Evolutionary conservation across 2,888 invertebrate genomes (phyloP), one percentile per base, ranked within the genome.

Genomic region (Rhimphoctona megacephalus): DNA sequence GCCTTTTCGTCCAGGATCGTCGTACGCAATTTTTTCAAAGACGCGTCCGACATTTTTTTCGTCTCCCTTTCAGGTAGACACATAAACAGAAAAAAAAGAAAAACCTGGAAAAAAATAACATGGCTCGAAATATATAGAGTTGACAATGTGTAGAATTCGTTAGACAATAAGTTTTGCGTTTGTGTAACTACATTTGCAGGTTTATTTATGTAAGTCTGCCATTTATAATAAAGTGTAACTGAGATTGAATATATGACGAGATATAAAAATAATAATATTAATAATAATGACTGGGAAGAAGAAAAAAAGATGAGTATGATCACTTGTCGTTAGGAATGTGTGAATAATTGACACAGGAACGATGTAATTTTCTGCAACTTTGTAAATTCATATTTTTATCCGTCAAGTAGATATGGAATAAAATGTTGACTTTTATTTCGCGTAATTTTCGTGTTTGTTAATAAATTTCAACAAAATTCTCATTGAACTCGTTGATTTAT

Each of bases 161-260:
- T 94, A 94, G 93, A 90, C 89, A 85, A 87, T 94, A 94, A 94
- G 94, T 91, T 93, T 91, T 92, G 91, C 92, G 92, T 93, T 92
- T 91, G 91, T 93, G 92, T 93, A 92, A 90, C 87, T 88, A 90
- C 80, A 89, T 90, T 90, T 91, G 91, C 91, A 92, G 91, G 90
- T 91, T 92, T 91, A 91, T 91, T 92, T 90, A 92, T 94, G 93
- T 93, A 93, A 94, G 90, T 93, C 93, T 92, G 91, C 91, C 93
- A 92, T 92, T 93, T 93, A 89, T 92, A 94, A 94, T 93, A 94
- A 94, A 94, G 91, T 91, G 89, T 92, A 92, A 91, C 54, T 92
- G 89, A 91, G 88, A 90, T 88, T 87, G 70, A 57, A 57, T 86
- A 83, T 82, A 85, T 64, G 54, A 77, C 36, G 61, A 69, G 25